These are phyloP conservation scores for Montipora sp. DNA, from an alignment of 64 coral and sea anemone genomes.

Conservation along the genomic window DNA sequence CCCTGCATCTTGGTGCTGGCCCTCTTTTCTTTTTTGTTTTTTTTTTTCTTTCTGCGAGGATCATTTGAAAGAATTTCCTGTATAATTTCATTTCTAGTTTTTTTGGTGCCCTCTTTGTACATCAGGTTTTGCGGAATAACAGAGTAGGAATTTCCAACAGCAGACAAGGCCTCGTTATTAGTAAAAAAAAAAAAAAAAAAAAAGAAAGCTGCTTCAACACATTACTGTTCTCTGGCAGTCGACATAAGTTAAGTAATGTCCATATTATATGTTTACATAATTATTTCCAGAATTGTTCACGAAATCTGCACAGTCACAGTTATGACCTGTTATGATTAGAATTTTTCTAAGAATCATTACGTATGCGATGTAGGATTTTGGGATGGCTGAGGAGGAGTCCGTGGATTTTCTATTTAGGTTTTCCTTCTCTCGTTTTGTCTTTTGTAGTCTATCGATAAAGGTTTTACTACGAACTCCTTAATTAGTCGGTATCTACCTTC, in stretches of 20 bases:
- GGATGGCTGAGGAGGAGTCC: too few relatives aligned
- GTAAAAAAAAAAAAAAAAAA: not conserved
- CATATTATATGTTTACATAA: slow-evolving; percentile 68
- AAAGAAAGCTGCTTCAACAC: slow-evolving; percentile 58
- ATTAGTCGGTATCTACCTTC: too few relatives aligned
- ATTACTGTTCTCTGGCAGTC: slow-evolving; percentile 65
- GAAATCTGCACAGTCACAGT: too few relatives aligned
- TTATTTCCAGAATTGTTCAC: not conserved
- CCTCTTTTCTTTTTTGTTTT: not conserved
- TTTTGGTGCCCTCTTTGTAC: not conserved
- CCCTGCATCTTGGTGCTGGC: slow-evolving; percentile 28
- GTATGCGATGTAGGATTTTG: too few relatives aligned
- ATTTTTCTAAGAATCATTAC: too few relatives aligned
- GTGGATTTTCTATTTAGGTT: too few relatives aligned
- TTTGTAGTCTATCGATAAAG: too few relatives aligned
- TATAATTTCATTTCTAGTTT: slow-evolving; percentile 35
- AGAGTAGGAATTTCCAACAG: slow-evolving; percentile 39
- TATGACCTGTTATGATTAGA: too few relatives aligned
- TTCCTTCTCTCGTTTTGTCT: too few relatives aligned
- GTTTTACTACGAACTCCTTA: too few relatives aligned
- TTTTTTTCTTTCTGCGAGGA: not conserved
- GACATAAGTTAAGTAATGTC: slow-evolving; percentile 56
- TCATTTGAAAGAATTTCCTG: slow-evolving; percentile 11
- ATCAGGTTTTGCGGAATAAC: not conserved
- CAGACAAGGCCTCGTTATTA: not conserved